Base-by-base conservation (phyloP, 2,888 invertebrate species). In the Nomada ferruginata region DNA sequence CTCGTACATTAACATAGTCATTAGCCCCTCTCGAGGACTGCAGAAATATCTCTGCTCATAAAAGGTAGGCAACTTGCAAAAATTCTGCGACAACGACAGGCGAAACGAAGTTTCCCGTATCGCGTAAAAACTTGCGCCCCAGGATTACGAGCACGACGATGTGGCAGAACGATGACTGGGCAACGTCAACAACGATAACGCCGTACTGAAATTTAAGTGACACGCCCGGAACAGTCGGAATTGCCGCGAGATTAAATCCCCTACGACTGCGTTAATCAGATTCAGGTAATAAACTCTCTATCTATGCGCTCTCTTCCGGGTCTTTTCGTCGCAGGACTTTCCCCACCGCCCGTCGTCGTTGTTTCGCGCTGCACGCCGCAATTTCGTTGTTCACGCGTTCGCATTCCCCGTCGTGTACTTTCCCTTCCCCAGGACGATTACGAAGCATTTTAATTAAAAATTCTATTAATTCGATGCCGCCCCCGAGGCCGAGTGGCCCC, bases 381-480 rank as follows among this genome's bases (percentile, higher is more conserved):
- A 82, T 87, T 84, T 82, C 66, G 79, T 82, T 79, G 79, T 60
- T 75, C 72, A 20, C 75, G 69, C 73, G 53, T 59, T 60, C 59
- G 47, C 76, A 60, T 61, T 82, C 77, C 72, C 83, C n/a, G 70
- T 75, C 83, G 64, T 69, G 65, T 64, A 83, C 79, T 82, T 81
- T 82, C 79, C 79, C 63, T 79, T 71, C 29, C 77, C 83, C 85
- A 23, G 85, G 76, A 88, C 89, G 90, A 92, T 92, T 91, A 90
- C 88, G 80, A 86, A 69, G 90, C 86, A 86, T 89, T 92, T 92
- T 91, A 92, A 92, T 92, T 91, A 92, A 92, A 92, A 92, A 92
- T 91, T 91, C 90, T 90, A 92, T 92, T 92, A 92, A 92, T 92
- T 90, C 89, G 81, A 83, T 36, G 66, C 65, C 60, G 72, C 57